A percentile compares a stretch with the other conserved stretches of the same genome.
Evolutionary conservation across 2,797 vertebrate genomes (phyloP).

Genomic region (Pangasius djambal): DNA sequence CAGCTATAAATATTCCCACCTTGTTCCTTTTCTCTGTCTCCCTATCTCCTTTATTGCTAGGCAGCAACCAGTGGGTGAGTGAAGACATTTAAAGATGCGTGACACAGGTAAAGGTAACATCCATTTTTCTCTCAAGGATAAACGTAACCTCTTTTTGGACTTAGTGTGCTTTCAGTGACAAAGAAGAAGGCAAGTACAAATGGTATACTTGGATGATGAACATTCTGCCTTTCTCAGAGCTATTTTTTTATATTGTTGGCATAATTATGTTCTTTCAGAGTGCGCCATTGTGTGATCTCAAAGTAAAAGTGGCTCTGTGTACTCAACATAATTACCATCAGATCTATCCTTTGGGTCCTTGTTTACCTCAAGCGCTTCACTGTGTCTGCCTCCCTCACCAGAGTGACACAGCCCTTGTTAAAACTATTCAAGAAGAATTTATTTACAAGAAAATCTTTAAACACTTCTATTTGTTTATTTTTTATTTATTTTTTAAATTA

Average conservation of each 20-base stretch:
- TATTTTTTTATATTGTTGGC: neutral
- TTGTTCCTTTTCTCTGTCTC: conserved; percentile 20
- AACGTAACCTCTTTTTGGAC: conserved; percentile 11
- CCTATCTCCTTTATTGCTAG: conserved; percentile 25
- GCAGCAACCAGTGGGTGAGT: conserved; percentile 36
- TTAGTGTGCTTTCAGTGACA: conserved; percentile 5
- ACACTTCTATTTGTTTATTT: neutral
- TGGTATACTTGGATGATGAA: neutral
- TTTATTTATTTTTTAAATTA: no score
- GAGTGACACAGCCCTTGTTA: neutral
- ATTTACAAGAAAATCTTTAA: neutral
- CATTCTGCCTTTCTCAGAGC: neutral
- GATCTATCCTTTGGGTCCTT: neutral
- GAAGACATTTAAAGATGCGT: conserved; percentile 44
- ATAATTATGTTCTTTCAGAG: conserved; percentile 15
- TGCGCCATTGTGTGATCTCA: neutral
- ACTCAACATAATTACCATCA: conserved; percentile 5
- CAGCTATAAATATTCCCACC: conserved; percentile 53
- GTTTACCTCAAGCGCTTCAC: neutral
- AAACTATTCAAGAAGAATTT: conserved; percentile 9
- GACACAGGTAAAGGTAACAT: conserved; percentile 16
- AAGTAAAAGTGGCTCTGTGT: conserved; percentile 8
- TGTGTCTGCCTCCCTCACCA: neutral
- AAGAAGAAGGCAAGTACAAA: neutral
- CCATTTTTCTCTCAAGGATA: conserved; percentile 40